Conservation (phyloP, 2,888 invertebrate genomes). For the Alsophila aescularia region DNA sequence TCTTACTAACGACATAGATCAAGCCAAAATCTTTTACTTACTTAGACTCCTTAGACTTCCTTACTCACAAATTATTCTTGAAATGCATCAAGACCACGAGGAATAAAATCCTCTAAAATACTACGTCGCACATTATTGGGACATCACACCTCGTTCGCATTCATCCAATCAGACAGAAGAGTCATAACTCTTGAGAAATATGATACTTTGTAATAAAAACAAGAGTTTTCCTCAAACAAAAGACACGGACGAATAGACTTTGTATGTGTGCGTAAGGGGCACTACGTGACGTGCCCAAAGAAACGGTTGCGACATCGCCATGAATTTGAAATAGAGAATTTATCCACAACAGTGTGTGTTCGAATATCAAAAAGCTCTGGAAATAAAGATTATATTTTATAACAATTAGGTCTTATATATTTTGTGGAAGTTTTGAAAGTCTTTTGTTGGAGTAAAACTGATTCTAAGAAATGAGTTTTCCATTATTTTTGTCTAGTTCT, state of each 20-base stretch:
- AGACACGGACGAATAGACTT: conserved; percentile 45
- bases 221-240: conserved; percentile 44
- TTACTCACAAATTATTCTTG: too few species aligned
- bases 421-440: background rate
- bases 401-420: conserved; percentile 11
- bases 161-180: conserved; percentile 31
- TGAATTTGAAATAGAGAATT: conserved; percentile 52
- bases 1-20: too few species aligned
- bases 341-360: conserved; percentile 34
- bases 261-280: conserved; percentile 42
- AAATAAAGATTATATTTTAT: conserved; percentile 1
- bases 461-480: background rate
- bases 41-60: too few species aligned
- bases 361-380: conserved; percentile 23
- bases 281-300: conserved; percentile 52
- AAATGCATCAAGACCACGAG: too few species aligned
- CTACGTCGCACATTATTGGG: background rate
- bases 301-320: conserved; percentile 50
- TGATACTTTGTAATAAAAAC: conserved; percentile 37
- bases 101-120: background rate
- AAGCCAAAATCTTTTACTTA: too few species aligned
- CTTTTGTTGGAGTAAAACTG: background rate
- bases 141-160: conserved; percentile 24
- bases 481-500: background rate
- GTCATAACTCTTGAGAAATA: conserved; percentile 35